Evolutionary conservation across 2,888 invertebrate species (phyloP).

Genomic region (Phalera bucephala): DNA sequence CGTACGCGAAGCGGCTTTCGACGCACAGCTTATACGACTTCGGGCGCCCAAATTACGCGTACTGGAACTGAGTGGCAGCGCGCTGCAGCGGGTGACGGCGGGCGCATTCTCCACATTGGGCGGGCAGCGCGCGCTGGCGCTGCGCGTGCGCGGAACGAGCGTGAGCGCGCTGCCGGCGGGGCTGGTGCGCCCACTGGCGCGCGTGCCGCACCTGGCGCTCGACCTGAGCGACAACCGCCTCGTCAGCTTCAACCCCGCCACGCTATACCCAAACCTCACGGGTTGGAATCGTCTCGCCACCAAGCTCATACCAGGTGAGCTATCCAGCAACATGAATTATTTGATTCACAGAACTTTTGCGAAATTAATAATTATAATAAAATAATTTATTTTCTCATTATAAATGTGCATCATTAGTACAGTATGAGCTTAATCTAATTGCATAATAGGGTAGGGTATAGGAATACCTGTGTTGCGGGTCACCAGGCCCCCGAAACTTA

Average conservation of each 20-base stretch:
- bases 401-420: too few relatives aligned
- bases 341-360: too few relatives aligned
- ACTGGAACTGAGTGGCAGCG: slow-evolving; percentile 89
- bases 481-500: too few relatives aligned
- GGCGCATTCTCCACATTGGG: slow-evolving; percentile 88
- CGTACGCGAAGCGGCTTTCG: slow-evolving; percentile 85
- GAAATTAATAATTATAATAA: too few relatives aligned
- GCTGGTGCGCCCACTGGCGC: slow-evolving; percentile 86
- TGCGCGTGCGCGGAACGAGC: slow-evolving; percentile 87
- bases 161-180: slow-evolving; percentile 89
- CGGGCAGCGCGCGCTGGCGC: slow-evolving; percentile 86
- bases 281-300: slow-evolving; percentile 93
- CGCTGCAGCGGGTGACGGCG: slow-evolving; percentile 85
- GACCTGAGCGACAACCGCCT: slow-evolving; percentile 91
- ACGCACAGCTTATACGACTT: slow-evolving; percentile 86
- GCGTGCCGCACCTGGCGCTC: slow-evolving; percentile 89
- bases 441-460: too few relatives aligned
- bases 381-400: too few relatives aligned
- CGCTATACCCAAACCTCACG: slow-evolving; percentile 90
- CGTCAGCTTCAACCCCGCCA: slow-evolving; percentile 87
- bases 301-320: slow-evolving; percentile 88
- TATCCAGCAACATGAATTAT: too few relatives aligned
- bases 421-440: too few relatives aligned
- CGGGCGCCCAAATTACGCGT: slow-evolving; percentile 89
- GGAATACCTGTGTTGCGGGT: too few relatives aligned